Base-by-base conservation (phyloP, 2,113 vertebrate genomes). In the Oostethus manadensis region DNA sequence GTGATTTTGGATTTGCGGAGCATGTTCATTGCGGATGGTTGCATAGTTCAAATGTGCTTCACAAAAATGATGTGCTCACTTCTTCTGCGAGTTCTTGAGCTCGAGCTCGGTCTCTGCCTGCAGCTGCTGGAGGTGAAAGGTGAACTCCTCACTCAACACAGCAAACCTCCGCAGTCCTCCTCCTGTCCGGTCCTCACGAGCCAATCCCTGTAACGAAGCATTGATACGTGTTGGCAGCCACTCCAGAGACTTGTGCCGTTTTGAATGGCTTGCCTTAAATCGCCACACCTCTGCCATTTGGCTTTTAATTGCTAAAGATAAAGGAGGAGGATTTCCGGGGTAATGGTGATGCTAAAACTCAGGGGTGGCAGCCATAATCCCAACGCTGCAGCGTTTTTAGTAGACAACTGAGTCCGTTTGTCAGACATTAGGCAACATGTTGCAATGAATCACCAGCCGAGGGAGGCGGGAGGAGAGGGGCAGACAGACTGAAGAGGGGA, bases 61-160 rank as follows among this genome's bases (percentile, higher is more conserved):
- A 45, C n/a, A 16, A 4, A 29, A 43, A 15, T 18, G 11, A 26
- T 9, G 6, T 0, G 80, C 87, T 84, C 67, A 88, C 85, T 81
- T 85, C 51, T 70, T 58, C 13, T 35, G 57, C 11, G 84, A 74
- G 70, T 46, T 61, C 46, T 50, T 22, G 56, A 88, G 79, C 80
- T 90, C 87, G 77, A 78, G 75, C 70, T 89, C 77, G 0, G 88
- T 87, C 47, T 62, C 73, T 26, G 49, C 82, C 70, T 85, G 82
- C 33, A 84, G 76, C 67, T 86, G 76, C 67, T 60, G 66, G 42
- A 88, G 83, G 73, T 86, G 67, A 80, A 70, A 71, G 58, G 71
- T 82, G 72, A 87, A 56, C 57, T 78, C 58, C 38, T 73, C 38
- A 20, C 81, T 86, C 70, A 85, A 70, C 26, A 54, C 50, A 1